Conservation (phyloP, 2,797 vertebrate genomes). For the Aythya fuligula region DNA sequence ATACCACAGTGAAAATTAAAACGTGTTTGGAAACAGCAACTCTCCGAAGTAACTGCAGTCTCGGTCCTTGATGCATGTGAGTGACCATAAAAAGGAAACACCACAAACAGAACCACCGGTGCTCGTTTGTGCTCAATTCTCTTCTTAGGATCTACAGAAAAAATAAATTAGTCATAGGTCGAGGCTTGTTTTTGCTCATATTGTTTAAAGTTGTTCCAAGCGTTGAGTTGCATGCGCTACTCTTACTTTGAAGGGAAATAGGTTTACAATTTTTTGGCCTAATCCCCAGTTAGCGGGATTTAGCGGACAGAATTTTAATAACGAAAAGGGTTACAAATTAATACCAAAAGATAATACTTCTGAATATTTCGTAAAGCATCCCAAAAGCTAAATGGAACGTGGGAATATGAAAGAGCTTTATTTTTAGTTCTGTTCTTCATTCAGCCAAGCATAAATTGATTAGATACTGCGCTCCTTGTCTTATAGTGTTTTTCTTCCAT, state of each 20-base stretch:
- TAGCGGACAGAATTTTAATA: background rate
- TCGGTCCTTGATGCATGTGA: background rate
- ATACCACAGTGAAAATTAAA: background rate
- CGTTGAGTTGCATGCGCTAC: background rate
- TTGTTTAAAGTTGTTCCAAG: background rate
- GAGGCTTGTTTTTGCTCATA: background rate
- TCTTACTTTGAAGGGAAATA: background rate
- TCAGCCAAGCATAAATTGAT: background rate
- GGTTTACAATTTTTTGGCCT: background rate
- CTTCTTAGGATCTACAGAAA: background rate
- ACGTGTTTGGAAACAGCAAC: background rate
- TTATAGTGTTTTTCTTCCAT: background rate
- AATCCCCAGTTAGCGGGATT: background rate
- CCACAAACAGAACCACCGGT: background rate
- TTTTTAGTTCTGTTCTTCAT: background rate
- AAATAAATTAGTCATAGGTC: background rate
- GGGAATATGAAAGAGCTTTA: background rate
- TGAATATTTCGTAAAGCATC: background rate
- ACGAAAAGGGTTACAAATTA: background rate
- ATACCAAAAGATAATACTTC: background rate
- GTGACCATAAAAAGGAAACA: background rate
- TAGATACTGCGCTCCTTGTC: background rate
- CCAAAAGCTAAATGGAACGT: background rate
- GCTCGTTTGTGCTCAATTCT: background rate
- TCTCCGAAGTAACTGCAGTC: background rate